A percentile compares a stretch with the other conserved stretches of the same genome.
Evolutionary conservation across 2,113 vertebrate species (phyloP).

Genomic region (Centropus unirufus): DNA sequence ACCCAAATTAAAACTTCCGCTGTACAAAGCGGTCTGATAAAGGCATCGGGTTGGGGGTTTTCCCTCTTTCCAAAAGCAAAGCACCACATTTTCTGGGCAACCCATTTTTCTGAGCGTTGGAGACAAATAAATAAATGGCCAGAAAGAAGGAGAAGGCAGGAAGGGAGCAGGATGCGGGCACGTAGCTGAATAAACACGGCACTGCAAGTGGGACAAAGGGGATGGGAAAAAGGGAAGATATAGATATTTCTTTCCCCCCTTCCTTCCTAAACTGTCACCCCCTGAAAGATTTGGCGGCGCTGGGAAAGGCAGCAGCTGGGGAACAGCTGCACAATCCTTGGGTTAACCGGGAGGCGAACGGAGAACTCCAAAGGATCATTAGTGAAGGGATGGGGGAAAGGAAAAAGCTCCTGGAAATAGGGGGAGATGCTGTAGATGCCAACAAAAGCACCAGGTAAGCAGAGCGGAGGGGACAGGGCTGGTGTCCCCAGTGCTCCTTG

Average conservation of each 20-base stretch:
- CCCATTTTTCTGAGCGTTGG: not conserved
- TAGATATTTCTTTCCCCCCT: not conserved
- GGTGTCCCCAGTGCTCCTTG: not conserved
- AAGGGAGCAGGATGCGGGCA: not conserved
- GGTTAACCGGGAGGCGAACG: conserved; percentile 28
- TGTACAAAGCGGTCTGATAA: not conserved
- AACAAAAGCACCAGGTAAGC: not conserved
- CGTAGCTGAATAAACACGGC: not conserved
- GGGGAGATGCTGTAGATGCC: not conserved
- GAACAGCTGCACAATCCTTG: conserved; percentile 39
- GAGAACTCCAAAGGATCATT: not conserved
- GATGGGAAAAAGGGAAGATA: not conserved
- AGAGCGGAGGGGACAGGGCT: accelerated
- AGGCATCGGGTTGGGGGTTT: accelerated
- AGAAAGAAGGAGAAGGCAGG: not conserved
- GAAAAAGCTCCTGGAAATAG: not conserved
- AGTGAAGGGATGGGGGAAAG: not conserved
- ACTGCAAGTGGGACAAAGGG: not conserved
- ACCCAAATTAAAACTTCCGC: not conserved
- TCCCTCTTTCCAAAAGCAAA: not conserved
- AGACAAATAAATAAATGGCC: not conserved
- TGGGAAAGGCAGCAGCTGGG: conserved; percentile 39
- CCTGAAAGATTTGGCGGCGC: not conserved
- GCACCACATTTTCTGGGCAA: accelerated
- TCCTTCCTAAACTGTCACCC: not conserved